Base-by-base conservation (phyloP, 2,888 invertebrate species). In the Drosophila ustulata region DNA sequence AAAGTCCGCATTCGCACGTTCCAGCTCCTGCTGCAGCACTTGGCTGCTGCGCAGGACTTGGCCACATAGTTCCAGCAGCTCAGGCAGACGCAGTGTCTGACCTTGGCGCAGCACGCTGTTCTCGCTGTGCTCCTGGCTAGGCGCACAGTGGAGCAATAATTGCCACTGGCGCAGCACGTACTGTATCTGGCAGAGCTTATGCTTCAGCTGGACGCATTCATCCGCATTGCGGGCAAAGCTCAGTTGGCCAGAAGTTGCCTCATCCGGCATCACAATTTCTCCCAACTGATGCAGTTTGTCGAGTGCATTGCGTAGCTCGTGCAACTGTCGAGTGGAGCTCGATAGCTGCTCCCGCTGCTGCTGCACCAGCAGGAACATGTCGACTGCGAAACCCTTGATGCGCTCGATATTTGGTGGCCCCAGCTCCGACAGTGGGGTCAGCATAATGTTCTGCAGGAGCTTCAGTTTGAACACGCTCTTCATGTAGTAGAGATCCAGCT, bases 331-430 rank as follows among this genome's bases (percentile, higher is more conserved):
- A 0, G 94, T 94, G 11, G 94, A 93, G 73, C 94, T 93, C 0
- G 94, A 93, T 37, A 96, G 92, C 0, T 93, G 93, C 71, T 92
- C 93, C 88, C 96, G 95, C 90, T 96, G 96, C 13, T 93, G 93
- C 77, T 95, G 95, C 0, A 95, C 94, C 50, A 95, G 88, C 71
- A 94, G 92, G 94, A 97, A 93, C 45, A 98, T 92, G 84, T 98
- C 96, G 18, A 95, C 94, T 0, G 96, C 94, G 90, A 96, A 98
- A 50, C 99, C 99, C 91, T 95, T 95, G 85, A 97, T 96, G 55
- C 98, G 94, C 82, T 98, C 97, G 53, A 97, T 94, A 82, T 97
- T 96, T 52, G 95, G 95, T 1, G 95, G 93, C 0, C 97, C 97
- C 50, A 98, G 92, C 83, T 98, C 98, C 79, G 95, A 94, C 28